phyloP scores from a whole-genome alignment of 1,140 invertebrate genomes.

The Samia ricini region DNA sequence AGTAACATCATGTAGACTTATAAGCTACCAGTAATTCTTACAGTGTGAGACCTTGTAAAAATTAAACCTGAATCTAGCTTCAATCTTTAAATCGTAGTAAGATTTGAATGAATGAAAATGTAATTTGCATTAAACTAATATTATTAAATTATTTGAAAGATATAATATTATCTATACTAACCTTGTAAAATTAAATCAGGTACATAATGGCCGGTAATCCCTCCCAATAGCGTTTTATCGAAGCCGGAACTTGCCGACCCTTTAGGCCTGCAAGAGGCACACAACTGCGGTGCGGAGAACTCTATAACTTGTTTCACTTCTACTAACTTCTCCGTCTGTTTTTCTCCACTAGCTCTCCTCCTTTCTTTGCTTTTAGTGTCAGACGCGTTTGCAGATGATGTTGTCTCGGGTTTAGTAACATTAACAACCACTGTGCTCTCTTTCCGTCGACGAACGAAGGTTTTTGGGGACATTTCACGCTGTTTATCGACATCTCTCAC shows the following conservation, averaged over 20 bases:
- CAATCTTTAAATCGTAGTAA: too few relatives aligned
- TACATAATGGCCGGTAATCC: conserved; percentile 84
- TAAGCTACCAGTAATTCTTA: too few relatives aligned
- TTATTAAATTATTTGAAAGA: background rate
- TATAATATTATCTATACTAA: conserved; percentile 22
- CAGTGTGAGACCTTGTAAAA: too few relatives aligned
- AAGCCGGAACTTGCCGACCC: conserved; percentile 35
- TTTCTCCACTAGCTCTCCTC: conserved; percentile 32
- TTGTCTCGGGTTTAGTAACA: conserved; percentile 23
- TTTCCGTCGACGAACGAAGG: conserved; percentile 60
- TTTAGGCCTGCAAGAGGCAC: conserved; percentile 3
- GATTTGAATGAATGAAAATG: too few relatives aligned
- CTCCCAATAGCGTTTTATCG: conserved; percentile 79
- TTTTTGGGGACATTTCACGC: conserved; percentile 53
- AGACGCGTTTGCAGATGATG: conserved; percentile 12
- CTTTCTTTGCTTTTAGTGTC: conserved; percentile 9
- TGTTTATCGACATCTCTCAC: conserved; percentile 37
- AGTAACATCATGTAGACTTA: too few relatives aligned
- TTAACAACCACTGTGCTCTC: conserved; percentile 70
- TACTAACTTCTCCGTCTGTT: conserved; percentile 50
- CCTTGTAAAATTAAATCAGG: conserved; percentile 81
- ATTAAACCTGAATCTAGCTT: too few relatives aligned
- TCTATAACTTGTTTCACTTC: conserved; percentile 77
- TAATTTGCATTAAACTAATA: too few relatives aligned
- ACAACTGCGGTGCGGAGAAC: conserved; percentile 79